A percentile compares a stretch with the other conserved stretches of the same genome.
Evolutionary conservation across 2,113 vertebrate genomes (phyloP).

Genomic region (Phainopepla nitens): DNA sequence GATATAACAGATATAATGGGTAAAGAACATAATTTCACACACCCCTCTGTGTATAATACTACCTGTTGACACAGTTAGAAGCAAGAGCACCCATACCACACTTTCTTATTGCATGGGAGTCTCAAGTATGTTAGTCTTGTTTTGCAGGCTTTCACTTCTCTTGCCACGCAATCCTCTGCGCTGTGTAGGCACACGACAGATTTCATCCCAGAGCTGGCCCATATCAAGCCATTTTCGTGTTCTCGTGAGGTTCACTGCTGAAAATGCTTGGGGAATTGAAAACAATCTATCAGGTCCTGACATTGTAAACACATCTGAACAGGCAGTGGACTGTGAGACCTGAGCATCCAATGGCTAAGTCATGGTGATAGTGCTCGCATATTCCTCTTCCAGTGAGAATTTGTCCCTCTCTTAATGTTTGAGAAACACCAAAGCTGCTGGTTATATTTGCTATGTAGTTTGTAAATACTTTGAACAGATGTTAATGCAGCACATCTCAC

Average conservation of each 20-base stretch:
- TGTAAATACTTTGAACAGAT: not conserved
- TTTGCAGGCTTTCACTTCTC: not conserved
- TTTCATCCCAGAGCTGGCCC: not conserved
- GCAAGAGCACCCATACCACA: not conserved
- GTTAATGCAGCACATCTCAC: not conserved
- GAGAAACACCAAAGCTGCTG: not conserved
- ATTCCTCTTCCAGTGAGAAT: not conserved
- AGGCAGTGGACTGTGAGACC: not conserved
- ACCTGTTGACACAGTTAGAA: not conserved
- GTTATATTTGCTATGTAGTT: not conserved
- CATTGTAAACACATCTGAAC: not conserved
- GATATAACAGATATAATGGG: not conserved
- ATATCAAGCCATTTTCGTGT: not conserved
- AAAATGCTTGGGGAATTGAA: not conserved
- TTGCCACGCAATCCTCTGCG: not conserved
- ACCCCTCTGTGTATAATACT: not conserved
- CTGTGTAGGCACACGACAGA: fast-evolving
- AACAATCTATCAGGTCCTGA: not conserved
- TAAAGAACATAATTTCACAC: not conserved
- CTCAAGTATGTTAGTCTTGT: not conserved
- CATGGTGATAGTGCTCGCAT: too few relatives aligned
- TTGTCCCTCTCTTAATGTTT: not conserved
- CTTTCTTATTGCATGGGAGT: not conserved
- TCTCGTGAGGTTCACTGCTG: not conserved
- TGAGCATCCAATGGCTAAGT: not conserved